Conservation (phyloP, 2,888 invertebrate species). For the Caenorhabditis virilis region DNA sequence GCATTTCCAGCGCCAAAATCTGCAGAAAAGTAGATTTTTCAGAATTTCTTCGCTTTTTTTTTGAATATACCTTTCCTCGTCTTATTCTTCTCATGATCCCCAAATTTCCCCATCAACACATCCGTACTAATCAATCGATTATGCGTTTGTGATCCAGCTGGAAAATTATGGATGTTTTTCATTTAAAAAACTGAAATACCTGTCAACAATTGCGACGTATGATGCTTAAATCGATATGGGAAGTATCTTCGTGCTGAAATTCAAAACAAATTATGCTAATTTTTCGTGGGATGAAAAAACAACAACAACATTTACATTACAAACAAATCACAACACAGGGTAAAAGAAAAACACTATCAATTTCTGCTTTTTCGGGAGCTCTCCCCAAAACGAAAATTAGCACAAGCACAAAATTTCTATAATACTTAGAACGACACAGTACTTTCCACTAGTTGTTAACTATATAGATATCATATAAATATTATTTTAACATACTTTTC, state of each 20-base stretch:
- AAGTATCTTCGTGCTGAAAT: conserved; percentile 63
- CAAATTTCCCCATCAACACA: conserved; percentile 81
- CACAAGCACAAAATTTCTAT: too few species aligned
- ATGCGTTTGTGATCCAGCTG: conserved; percentile 36
- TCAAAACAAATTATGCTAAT: background rate
- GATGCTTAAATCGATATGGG: conserved; percentile 68
- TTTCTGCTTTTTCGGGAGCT: too few species aligned
- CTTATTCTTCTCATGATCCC: conserved; percentile 43
- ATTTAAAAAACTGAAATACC: conserved; percentile 40
- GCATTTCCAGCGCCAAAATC: conserved; percentile 54
- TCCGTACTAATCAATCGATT: conserved; percentile 92
- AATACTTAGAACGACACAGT: too few species aligned
- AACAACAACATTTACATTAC: too few species aligned
- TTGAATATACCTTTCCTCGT: conserved; percentile 38
- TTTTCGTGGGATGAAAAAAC: too few species aligned
- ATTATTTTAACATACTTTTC: conserved; percentile 27
- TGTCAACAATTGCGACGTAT: conserved; percentile 66
- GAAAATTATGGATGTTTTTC: conserved; percentile 1
- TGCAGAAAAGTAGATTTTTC: conserved; percentile 4
- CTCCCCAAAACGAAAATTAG: too few species aligned
- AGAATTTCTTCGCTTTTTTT: background rate
- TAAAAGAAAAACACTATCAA: too few species aligned
- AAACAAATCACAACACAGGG: too few species aligned
- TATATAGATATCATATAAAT: too few species aligned
- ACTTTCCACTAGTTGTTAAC: too few species aligned